Evolutionary conservation across 2,113 vertebrate species (phyloP).

Genomic region (Peromyscus maniculatus): DNA sequence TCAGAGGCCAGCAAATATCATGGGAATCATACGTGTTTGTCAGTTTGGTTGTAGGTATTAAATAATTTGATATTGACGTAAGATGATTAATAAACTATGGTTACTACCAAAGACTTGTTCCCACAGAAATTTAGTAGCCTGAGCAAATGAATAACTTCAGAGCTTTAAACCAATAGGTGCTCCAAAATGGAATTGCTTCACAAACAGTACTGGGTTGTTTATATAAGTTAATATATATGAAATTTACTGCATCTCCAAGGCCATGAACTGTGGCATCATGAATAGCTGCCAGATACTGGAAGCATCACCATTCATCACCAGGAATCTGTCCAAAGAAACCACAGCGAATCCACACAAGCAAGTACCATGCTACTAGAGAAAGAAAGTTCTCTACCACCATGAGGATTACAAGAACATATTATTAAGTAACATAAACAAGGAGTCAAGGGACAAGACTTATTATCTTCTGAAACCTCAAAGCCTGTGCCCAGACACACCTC

Average conservation of each 20-base stretch:
- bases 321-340: background rate
- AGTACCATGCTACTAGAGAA: background rate
- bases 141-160: conserved; percentile 47
- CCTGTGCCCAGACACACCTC: background rate
- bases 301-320: background rate
- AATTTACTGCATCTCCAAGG: conserved; percentile 36
- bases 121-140: background rate
- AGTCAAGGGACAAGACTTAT: background rate
- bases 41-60: background rate
- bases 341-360: background rate
- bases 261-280: background rate
- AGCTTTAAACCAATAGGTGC: background rate
- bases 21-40: background rate
- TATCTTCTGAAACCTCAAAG: background rate
- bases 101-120: conserved; percentile 13
- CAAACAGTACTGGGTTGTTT: background rate
- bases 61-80: background rate
- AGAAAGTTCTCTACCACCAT: background rate
- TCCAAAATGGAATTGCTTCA: conserved; percentile 47
- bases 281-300: background rate
- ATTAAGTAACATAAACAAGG: background rate
- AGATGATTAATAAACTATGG: background rate
- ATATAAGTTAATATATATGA: conserved; percentile 1
- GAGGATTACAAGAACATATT: background rate
- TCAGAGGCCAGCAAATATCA: background rate